Evolutionary conservation across 2,888 invertebrate genomes (phyloP), one percentile per base, ranked within the genome.

Genomic region (Pachydiplax longipennis): DNA sequence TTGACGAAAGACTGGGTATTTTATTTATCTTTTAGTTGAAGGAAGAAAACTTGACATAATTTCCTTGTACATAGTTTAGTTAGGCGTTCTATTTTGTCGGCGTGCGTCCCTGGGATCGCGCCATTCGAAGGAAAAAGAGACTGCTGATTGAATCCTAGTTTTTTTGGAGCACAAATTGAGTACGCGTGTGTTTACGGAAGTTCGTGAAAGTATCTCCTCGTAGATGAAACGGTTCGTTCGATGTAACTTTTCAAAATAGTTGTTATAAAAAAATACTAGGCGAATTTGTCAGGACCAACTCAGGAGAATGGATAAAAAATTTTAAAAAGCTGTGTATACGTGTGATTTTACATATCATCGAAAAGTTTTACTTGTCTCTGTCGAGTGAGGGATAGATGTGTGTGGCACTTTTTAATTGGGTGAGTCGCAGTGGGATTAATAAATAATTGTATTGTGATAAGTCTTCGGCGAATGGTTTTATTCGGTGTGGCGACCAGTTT

Each of bases 401-500:
- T 61, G 87, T 48, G 87, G 13, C 58, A 37, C 3, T 31, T 61
- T 31, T 87, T 87, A 37, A 61, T 87, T 87, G 58, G 83, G 87
- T 65, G 61, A 87, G 15, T 73, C 13, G 53, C 35, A 65, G 31
- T 18, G 87, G 37, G 37, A 61, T 61, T 31, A 40, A 87, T 61
- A 61, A 87, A 87, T 87, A 61, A n/a, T 73, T 87, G 87, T 87
- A 61, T 87, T 87, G 87, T 87, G 87, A 87, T 87, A 87, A 87
- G 37, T 87, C 87, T 87, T 61, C 40, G 40, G 37, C 61, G 87
- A 40, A 65, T 87, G 61, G 87, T 37, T n/a, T 53, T 6, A n/a
- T 18, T 53, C 58, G 53, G 18, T 58, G 31, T 83, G 53, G 31
- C 48, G 87, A 61, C 61, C 31, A 5, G n/a, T 48, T 83, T 25